Conservation (phyloP, 2,113 vertebrate species). For the Hystrix cristata region DNA sequence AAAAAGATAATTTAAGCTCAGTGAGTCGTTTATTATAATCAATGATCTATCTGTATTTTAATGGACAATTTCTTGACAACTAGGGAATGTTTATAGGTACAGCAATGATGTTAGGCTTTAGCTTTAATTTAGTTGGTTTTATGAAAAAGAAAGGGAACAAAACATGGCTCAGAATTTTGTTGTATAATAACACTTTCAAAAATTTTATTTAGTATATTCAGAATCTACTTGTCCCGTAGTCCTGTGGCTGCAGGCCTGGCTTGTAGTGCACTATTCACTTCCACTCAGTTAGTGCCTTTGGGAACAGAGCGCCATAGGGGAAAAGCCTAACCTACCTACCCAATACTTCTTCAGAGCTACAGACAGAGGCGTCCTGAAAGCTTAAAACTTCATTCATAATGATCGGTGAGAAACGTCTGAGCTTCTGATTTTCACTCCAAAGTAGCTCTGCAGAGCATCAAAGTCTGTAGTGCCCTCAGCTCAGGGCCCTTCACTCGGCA, state of each 20-base stretch:
- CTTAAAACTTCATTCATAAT: neutral
- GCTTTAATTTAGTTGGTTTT: neutral
- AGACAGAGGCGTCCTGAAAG: neutral
- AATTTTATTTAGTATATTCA: neutral
- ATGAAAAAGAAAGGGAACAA: neutral
- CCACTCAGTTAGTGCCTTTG: neutral
- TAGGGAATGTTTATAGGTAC: neutral
- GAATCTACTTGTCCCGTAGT: neutral
- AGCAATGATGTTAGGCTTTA: neutral
- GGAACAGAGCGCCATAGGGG: neutral
- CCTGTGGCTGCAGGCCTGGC: neutral
- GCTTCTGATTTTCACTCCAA: neutral
- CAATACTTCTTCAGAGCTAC: neutral
- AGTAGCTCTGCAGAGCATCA: neutral
- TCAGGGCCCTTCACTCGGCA: neutral
- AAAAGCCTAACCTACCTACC: neutral
- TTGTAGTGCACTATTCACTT: neutral
- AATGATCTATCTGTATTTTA: conserved; percentile 12
- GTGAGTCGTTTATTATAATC: neutral
- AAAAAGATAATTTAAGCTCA: conserved; percentile 24
- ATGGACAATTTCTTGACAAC: neutral
- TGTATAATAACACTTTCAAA: neutral
- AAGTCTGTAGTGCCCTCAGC: neutral
- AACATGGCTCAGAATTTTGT: neutral
- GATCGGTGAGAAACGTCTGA: neutral